Base-by-base conservation (phyloP, 2,797 vertebrate genomes). In the Percopsis omiscomaycus region DNA sequence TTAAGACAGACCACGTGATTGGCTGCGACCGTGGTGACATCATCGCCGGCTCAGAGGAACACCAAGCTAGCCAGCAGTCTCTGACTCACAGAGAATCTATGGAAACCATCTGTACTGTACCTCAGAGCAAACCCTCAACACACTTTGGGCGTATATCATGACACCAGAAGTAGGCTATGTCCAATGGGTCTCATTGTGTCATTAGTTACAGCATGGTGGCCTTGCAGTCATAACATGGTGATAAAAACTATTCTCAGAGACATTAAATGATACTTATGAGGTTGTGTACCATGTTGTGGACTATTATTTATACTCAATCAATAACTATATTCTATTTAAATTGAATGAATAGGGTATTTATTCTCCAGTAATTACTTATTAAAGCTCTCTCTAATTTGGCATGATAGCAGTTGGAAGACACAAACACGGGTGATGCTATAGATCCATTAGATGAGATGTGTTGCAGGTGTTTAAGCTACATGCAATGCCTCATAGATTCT, bases 81-180 rank as follows among this genome's bases (percentile, higher is more conserved):
- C 68, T 82, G 82, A 83, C 66, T 87, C 64, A 80, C 4, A 0
- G 58, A 73, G 50, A 49, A 54, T 75, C 76, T 60, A 50, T 60
- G 48, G 15, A 49, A 74, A 63, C 73, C 55, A 44, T 81, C 68
- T 75, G 69, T 66, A 71, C 58, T 64, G 72, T 71, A 73, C 75
- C 74, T 78, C 77, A 66, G 59, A 74, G 78, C 77, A 58, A 65
- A 61, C 65, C 71, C 44, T 67, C 73, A 67, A 74, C 77, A 84
- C 83, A 81, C 77, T 65, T 57, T 73, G 69, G 72, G 66, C 48
- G 79, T 68, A 55, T 54, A 55, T 60, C 74, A 22, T 53, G 70
- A 61, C 69, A 82, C 75, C 67, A 82, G 76, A 81, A 68, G 78
- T 72, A 79, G 58, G 22, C 22, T 22, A 66, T 82, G 50, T 22